Base-by-base conservation (phyloP, 2,888 invertebrate genomes). In the Marasmarcha lunaedactyla region DNA sequence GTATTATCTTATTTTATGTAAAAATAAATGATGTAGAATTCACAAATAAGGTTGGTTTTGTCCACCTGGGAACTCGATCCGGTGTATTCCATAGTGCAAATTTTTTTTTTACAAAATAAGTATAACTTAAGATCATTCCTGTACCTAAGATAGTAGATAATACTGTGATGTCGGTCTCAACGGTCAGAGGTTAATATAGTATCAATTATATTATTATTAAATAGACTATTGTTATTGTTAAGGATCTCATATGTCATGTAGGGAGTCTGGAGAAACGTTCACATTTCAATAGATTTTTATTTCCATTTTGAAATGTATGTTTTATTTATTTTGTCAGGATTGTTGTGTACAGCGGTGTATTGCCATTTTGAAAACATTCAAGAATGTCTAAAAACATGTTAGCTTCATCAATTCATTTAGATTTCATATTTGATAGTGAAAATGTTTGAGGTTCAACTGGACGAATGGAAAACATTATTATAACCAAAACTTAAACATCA, bases 81-180 rank as follows among this genome's bases (percentile, higher is more conserved):
- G 55, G 63, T 58, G 49, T 62, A 49, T 58, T 60, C 61, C 55
- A 63, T 76, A 81, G 74, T 76, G 66, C 71, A 74, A 78, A 69
- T 81, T 71, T 78, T 20, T 66, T 71, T 71, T 63, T 58, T 65
- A 56, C 55, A 50, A 59, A 57, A 46, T 63, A 69, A 63, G 62
- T 58, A 54, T 71, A 67, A 54, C 60, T 50, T 76, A 72, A 77
- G 72, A 71, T 78, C 78, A 79, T 81, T 81, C 79, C 81, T 70
- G 79, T 78, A 79, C 81, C 81, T 81, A 81, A 81, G 81, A 81
- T 67, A 73, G 67, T 69, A 73, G 71, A 77, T 73, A 73, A 72
- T 77, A 78, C 79, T 79, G 78, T 81, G 81, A 79, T 79, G 76
- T 72, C 69, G 81, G 79, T 79, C 77, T 79, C 78, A 71, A 76